These are phyloP conservation scores for Trinorchestia longiramus DNA, from an alignment of 1,140 invertebrate genomes.

Conservation along the genomic window DNA sequence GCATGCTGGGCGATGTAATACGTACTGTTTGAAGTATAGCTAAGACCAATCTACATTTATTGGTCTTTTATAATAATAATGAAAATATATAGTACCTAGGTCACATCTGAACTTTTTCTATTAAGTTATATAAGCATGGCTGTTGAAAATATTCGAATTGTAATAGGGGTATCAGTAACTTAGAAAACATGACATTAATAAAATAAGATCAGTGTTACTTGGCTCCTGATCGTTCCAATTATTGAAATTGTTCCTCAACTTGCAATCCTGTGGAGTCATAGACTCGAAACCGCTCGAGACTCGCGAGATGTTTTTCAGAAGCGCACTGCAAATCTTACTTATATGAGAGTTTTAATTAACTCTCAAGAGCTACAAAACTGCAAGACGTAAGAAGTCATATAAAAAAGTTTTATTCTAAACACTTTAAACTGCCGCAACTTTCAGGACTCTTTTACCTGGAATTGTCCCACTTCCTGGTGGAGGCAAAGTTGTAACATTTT, in stretches of 20 bases:
- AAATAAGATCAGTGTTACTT: neutral
- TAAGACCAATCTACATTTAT: too few species aligned
- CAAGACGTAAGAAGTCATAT: neutral
- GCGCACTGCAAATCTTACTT: neutral
- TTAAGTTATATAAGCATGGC: too few species aligned
- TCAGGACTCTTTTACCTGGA: neutral
- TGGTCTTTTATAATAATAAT: too few species aligned
- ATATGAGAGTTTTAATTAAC: neutral
- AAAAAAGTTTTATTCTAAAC: neutral
- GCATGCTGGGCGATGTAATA: too few species aligned
- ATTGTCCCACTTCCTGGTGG: neutral
- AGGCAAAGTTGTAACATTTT: neutral
- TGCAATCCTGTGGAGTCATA: neutral
- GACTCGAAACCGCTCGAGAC: neutral
- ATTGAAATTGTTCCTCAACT: neutral
- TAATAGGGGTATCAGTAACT: neutral
- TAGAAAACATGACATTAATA: neutral
- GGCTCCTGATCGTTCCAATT: neutral
- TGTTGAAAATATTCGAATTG: too few species aligned
- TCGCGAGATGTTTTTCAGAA: neutral
- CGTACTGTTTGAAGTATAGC: too few species aligned
- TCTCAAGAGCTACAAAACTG: neutral
- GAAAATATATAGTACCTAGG: too few species aligned
- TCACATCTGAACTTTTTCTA: too few species aligned
- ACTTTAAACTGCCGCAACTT: neutral